Evolutionary conservation across 2,888 invertebrate genomes (phyloP).

Genomic region (Andricus quercusramuli): DNA sequence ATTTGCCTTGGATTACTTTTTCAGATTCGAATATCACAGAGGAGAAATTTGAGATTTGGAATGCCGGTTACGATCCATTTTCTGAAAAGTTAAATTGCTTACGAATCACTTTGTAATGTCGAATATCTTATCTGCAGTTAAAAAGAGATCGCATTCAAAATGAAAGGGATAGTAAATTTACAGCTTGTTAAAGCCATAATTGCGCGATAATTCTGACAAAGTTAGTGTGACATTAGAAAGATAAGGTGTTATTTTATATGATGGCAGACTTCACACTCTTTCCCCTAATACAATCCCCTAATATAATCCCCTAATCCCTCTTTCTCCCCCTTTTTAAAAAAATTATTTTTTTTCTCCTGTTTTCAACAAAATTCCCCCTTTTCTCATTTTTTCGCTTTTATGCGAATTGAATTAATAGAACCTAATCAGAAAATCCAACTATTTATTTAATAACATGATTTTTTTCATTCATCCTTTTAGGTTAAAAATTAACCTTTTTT

Average conservation of each 20-base stretch:
- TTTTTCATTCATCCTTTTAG: too few species aligned
- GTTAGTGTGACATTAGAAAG: constrained; percentile 5
- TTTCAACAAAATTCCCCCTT: too few species aligned
- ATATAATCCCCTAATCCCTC: too few species aligned
- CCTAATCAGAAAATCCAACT: too few species aligned
- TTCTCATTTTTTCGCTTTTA: too few species aligned
- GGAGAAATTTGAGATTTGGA: constrained; percentile 15
- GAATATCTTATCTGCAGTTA: neutral
- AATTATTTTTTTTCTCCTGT: too few species aligned
- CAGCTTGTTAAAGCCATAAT: constrained; percentile 14
- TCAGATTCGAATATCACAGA: neutral
- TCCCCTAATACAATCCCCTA: too few species aligned
- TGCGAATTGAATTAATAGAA: too few species aligned
- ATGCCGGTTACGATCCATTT: constrained; percentile 8
- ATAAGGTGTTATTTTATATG: neutral
- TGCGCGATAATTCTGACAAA: constrained; percentile 24
- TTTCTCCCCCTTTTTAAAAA: too few species aligned
- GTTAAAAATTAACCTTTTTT: too few species aligned
- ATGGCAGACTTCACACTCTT: too few species aligned
- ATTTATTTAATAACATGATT: too few species aligned
- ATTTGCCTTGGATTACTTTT: neutral
- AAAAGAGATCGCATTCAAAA: neutral
- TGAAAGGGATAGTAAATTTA: neutral
- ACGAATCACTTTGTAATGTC: constrained; percentile 12
- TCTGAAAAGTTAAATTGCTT: constrained; percentile 3